Evolutionary conservation across 2,888 invertebrate species (phyloP).

Genomic region (Sepiola atlantica): DNA sequence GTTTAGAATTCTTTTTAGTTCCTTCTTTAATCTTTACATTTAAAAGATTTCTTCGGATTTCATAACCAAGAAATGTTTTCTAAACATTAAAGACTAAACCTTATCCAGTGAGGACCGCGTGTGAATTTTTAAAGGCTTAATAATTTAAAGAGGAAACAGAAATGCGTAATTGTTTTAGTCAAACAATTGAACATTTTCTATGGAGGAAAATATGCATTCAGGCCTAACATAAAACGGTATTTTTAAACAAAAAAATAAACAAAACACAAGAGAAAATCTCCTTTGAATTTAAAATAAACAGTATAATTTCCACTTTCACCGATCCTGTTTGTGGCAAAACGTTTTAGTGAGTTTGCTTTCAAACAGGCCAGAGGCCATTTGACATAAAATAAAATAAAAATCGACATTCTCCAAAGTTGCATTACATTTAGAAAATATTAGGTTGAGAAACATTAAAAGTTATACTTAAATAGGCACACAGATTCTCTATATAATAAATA

Average conservation of each 20-base stretch:
- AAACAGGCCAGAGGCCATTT: not conserved
- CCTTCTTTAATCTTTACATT: not conserved
- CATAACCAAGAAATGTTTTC: not conserved
- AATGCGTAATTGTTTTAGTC: not conserved
- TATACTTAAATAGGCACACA: not conserved
- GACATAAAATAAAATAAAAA: not conserved
- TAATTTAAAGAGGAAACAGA: not conserved
- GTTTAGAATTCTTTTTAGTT: not conserved
- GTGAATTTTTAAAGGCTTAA: not conserved
- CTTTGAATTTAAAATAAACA: not conserved
- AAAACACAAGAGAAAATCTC: not conserved
- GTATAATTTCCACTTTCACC: not conserved
- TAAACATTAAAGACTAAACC: not conserved
- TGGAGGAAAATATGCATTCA: constrained; percentile 33
- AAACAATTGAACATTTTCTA: not conserved
- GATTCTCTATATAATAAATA: constrained; percentile 37
- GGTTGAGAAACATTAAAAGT: constrained; percentile 36
- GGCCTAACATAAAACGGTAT: not conserved
- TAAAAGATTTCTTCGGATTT: constrained; percentile 6
- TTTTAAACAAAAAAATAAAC: not conserved
- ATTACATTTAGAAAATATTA: not conserved
- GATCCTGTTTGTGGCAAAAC: not conserved
- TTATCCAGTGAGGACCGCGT: not conserved
- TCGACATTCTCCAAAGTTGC: not conserved
- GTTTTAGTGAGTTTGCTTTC: not conserved